Conservation (phyloP, 2,113 vertebrate species). For the Elaphurus davidianus region DNA sequence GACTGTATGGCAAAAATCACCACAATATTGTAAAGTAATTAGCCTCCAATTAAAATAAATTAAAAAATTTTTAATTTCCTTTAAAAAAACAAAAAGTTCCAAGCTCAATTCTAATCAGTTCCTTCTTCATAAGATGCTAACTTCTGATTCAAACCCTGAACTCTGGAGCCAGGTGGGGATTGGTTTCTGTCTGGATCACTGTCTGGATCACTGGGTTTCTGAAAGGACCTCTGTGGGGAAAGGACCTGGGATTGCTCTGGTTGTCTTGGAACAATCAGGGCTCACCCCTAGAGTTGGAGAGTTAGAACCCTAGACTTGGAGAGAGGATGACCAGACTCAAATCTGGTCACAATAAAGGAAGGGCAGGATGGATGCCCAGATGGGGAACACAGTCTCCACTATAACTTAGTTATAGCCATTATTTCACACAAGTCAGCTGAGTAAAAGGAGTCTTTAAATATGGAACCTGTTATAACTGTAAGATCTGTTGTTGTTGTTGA, state of each 20-base stretch:
- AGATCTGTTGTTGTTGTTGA: not conserved
- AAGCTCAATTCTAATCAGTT: not conserved
- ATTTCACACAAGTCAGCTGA: not conserved
- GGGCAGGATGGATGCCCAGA: not conserved
- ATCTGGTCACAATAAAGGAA: not conserved
- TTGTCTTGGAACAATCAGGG: not conserved
- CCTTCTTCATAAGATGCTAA: not conserved
- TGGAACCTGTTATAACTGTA: not conserved
- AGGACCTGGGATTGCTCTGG: not conserved
- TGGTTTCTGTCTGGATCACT: not conserved
- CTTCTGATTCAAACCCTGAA: not conserved
- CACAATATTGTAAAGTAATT: not conserved
- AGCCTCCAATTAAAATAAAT: not conserved
- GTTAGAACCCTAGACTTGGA: too few relatives aligned
- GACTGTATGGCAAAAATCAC: not conserved
- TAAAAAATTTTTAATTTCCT: not conserved
- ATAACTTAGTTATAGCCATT: not conserved
- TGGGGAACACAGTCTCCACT: not conserved
- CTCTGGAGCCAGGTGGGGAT: not conserved
- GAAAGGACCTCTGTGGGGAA: not conserved
- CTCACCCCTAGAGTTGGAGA: not conserved
- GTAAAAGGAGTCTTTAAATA: not conserved
- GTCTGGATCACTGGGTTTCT: not conserved
- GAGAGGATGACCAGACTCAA: not conserved
- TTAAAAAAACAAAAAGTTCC: not conserved